Conservation (phyloP, 2,888 invertebrate genomes). For the Kryphioiulus occultus region DNA sequence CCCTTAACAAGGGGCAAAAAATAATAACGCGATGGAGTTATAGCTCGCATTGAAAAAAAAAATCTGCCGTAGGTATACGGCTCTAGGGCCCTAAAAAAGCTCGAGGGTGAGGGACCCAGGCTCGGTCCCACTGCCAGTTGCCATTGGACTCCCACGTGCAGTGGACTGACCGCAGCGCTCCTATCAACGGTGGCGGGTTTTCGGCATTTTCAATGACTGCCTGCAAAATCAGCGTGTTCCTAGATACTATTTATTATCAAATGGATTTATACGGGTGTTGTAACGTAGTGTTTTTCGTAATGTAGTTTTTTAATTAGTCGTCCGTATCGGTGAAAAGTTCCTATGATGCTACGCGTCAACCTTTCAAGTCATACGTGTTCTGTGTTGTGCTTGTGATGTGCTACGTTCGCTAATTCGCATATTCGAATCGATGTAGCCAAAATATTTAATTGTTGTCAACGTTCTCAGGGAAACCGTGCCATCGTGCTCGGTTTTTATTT, state of each 20-base stretch:
- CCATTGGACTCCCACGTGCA: background rate
- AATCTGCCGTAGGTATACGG: background rate
- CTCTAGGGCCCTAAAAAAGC: background rate
- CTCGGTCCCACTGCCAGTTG: background rate
- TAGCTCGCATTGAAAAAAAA: background rate
- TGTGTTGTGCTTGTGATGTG: background rate
- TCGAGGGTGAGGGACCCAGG: background rate
- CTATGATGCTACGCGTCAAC: background rate
- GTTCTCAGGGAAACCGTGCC: no score
- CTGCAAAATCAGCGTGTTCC: background rate
- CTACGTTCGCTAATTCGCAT: background rate
- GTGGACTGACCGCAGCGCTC: background rate
- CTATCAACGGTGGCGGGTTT: background rate
- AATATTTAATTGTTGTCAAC: no score
- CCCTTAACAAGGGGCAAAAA: background rate
- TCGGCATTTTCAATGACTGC: background rate
- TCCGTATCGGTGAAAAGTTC: background rate
- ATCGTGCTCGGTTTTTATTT: no score
- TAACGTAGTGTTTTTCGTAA: no score
- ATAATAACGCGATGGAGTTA: background rate
- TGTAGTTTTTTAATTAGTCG: no score
- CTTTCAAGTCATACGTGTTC: background rate
- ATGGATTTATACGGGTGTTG: background rate
- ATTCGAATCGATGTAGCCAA: background rate
- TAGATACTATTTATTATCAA: no score